Base-by-base conservation (phyloP, 2,797 vertebrate genomes). In the Eleutherodactylus coqui region DNA sequence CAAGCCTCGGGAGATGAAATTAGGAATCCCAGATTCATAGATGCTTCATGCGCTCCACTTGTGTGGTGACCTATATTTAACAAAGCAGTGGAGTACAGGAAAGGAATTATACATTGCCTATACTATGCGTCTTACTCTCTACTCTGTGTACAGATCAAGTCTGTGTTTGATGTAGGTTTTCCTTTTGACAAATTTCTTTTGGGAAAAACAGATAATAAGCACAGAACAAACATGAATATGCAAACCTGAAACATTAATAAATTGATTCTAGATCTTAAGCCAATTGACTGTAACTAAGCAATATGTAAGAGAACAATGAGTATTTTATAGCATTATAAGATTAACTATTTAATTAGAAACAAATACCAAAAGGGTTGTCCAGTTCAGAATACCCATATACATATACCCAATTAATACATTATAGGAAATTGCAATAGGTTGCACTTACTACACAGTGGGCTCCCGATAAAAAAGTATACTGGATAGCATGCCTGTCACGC, bases 51-150 rank as follows among this genome's bases (percentile, higher is more conserved):
- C 43, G 2, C 81, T 85, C 89, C 14, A 0, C 13, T 0, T 24
- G 36, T 75, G 83, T 81, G 67, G 70, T 91, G 91, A 91, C 93
- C 93, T 89, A 82, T 86, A 92, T 90, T 41, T 0, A 27, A 87
- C 19, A 9, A 24, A 69, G 47, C 55, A 0, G 0, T 60, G 45
- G 27, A 16, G 17, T 76, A 0, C 4, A 0, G 19, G 16, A 0
- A 0, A 0, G 9, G 3, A 0, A 69, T 64, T 16, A 53, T 67
- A 53, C 16, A 75, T 64, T 29, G 43, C 36, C 38, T 5, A 10
- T 10, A n/a, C 67, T 85, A 17, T 45, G 36, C 24, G n/a, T 69
- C 51, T 47, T 49, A 47, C 24, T 75, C n/a, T 82, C 10, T 19
- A 41, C 29, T 34, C 9, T 41, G 55, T 72, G 43, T 53, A 14